Base-by-base conservation (phyloP, 1,140 invertebrate species). In the Neomicropteryx cornuta region DNA sequence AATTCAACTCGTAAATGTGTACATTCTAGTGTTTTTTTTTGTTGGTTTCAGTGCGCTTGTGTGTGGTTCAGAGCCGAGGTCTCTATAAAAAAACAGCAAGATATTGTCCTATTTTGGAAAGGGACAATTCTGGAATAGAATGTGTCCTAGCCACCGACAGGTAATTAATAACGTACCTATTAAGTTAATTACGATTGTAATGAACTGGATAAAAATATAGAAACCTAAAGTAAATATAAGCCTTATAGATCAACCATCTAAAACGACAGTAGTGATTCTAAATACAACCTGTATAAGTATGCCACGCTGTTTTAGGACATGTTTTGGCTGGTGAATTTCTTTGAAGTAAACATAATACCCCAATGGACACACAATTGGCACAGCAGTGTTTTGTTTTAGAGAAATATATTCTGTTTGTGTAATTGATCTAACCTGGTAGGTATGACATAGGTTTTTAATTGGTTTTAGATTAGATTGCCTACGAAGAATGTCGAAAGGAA, bases 401-500 rank as follows among this genome's bases (percentile, higher is more conserved):
- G 4, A 24, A 19, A n/a, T 36, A 4, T 20, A 24, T 20, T 2
- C 22, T 24, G 2, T 38, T 6, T 13, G 32, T 31, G 21, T 33
- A 18, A 23, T 37, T 30, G 11, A 30, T 36, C 14, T 24, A 14
- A 19, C 13, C 5, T n/a, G 17, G 14, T 18, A 32, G 36, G 14
- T 14, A 33, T 4, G 24, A 1, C 14, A 33, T n/a, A 3, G 31
- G 27, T 31, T 18, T 29, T 33, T 21, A 24, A 4, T 41, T 29
- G 35, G 36, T 60, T 57, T 18, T 49, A 87, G 84, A 36, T 53
- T 84, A 29, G 75, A 83, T 42, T 94, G 89, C 55, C 68, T 91
- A 44, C 64, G 79, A 33, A 67, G 74, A 41, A 79, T 94, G 41
- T 64, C 73, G 22, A 75, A 74, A 49, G 76, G 77, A 13, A 69